These are phyloP conservation scores for Barnardius zonarius DNA, from an alignment of 2,113 vertebrate species.

Conservation along the genomic window DNA sequence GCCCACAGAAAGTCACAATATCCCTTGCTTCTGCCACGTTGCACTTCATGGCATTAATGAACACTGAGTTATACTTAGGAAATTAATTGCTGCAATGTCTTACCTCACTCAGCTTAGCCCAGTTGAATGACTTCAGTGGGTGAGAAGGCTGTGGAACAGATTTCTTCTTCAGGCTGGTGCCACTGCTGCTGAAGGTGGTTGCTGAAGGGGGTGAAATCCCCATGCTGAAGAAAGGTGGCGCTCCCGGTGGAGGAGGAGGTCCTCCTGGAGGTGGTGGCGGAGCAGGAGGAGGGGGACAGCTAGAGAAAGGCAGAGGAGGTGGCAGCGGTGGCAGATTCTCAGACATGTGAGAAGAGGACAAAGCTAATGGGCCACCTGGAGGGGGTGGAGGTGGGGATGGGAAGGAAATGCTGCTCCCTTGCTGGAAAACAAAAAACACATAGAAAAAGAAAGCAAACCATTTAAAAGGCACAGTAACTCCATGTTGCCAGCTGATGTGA, in stretches of 20 bases:
- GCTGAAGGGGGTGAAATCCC: slow-evolving; percentile 74
- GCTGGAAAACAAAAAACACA: slow-evolving; percentile 44
- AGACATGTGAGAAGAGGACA: slow-evolving; percentile 74
- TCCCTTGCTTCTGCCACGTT: not conserved
- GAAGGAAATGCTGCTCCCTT: slow-evolving; percentile 74
- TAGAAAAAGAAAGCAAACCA: slow-evolving; percentile 31
- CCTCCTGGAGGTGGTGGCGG: slow-evolving; percentile 82
- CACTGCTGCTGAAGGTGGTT: slow-evolving; percentile 66
- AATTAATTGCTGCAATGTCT: slow-evolving; percentile 31
- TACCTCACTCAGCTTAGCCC: slow-evolving; percentile 95
- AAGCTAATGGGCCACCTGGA: slow-evolving; percentile 80
- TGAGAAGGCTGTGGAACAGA: slow-evolving; percentile 92
- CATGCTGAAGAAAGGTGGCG: slow-evolving; percentile 84
- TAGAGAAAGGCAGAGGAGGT: slow-evolving; percentile 82
- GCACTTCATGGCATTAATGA: not conserved
- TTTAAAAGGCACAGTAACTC: slow-evolving; percentile 40
- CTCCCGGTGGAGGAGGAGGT: slow-evolving; percentile 89
- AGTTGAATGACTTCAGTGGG: slow-evolving; percentile 98
- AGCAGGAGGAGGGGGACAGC: slow-evolving; percentile 81
- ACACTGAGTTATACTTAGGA: not conserved
- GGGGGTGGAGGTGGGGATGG: slow-evolving; percentile 74
- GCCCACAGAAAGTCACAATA: not conserved
- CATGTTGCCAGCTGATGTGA: slow-evolving; percentile 43
- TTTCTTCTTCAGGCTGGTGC: slow-evolving; percentile 82
- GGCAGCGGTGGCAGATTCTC: slow-evolving; percentile 83